phyloP scores from a whole-genome alignment of 2,888 invertebrate species.

The Saturnia japonica region DNA sequence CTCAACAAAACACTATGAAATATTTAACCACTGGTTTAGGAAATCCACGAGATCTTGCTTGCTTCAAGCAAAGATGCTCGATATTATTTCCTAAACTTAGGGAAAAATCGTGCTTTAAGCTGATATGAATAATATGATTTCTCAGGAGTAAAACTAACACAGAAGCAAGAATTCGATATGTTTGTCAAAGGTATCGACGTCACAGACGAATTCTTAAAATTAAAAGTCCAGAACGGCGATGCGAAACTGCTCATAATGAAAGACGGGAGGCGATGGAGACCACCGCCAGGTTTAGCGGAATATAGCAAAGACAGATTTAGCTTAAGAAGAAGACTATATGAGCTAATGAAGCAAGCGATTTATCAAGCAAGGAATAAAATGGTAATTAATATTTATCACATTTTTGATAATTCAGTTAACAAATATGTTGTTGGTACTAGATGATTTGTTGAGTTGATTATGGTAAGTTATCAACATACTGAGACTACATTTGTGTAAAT shows the following conservation, averaged over 20 bases:
- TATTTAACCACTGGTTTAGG: too few species aligned
- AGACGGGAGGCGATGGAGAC: constrained; percentile 43
- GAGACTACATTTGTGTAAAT: too few species aligned
- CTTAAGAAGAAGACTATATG: constrained; percentile 43
- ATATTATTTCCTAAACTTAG: too few species aligned
- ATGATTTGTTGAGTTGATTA: too few species aligned
- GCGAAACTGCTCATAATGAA: constrained; percentile 29
- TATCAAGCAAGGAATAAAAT: constrained; percentile 57
- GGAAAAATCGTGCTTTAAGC: background rate
- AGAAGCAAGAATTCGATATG: constrained; percentile 37
- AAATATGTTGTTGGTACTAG: background rate
- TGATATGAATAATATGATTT: background rate
- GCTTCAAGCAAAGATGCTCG: too few species aligned
- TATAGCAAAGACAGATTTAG: constrained; percentile 31
- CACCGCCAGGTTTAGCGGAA: background rate
- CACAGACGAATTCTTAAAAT: constrained; percentile 47
- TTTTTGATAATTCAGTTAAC: background rate
- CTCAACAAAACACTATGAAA: too few species aligned
- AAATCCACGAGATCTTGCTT: too few species aligned
- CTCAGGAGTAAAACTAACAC: constrained; percentile 32
- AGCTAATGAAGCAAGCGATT: constrained; percentile 59
- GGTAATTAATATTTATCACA: constrained; percentile 23
- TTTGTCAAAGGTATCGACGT: constrained; percentile 46
- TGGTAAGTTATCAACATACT: too few species aligned
- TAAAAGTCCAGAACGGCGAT: constrained; percentile 42